These are phyloP conservation scores for Aulostomus chinensis DNA, from an alignment of 2,797 vertebrate genomes.

Conservation along the genomic window DNA sequence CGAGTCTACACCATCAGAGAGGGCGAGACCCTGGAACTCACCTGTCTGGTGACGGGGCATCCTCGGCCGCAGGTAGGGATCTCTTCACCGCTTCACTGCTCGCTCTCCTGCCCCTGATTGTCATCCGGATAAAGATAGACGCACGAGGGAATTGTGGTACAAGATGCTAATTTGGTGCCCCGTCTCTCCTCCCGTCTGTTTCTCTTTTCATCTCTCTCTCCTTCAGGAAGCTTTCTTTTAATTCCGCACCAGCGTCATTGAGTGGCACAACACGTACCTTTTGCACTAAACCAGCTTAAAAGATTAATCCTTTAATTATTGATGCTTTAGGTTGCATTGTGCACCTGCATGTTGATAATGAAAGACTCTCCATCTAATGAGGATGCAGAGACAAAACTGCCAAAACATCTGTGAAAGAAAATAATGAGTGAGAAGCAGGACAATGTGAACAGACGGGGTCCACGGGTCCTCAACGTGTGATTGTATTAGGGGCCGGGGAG, in stretches of 20 bases:
- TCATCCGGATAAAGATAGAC: neutral
- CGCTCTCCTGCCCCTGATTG: neutral
- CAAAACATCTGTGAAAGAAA: constrained; percentile 56
- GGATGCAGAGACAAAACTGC: constrained; percentile 41
- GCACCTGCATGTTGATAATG: constrained; percentile 64
- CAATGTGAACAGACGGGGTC: constrained; percentile 38
- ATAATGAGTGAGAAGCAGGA: constrained; percentile 48
- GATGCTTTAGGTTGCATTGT: constrained; percentile 59
- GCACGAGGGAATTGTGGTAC: constrained; percentile 1
- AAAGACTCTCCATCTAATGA: constrained; percentile 60
- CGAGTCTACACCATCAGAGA: constrained; percentile 96
- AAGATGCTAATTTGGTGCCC: constrained; percentile 2
- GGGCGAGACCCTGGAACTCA: constrained; percentile 95
- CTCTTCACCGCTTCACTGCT: rapidly evolving
- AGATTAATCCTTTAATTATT: constrained; percentile 72
- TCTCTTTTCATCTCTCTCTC: constrained; percentile 1
- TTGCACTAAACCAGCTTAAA: constrained; percentile 63
- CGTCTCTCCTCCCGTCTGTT: neutral
- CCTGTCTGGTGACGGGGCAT: constrained; percentile 94
- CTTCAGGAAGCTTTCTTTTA: constrained; percentile 7
- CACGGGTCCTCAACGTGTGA: constrained; percentile 27
- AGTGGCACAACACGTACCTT: constrained; percentile 27
- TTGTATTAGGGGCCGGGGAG: neutral
- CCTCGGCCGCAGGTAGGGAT: constrained; percentile 94
- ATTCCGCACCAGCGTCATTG: constrained; percentile 22